Evolutionary conservation across 1,140 invertebrate species (phyloP).

Genomic region (Brachionus angularis): DNA sequence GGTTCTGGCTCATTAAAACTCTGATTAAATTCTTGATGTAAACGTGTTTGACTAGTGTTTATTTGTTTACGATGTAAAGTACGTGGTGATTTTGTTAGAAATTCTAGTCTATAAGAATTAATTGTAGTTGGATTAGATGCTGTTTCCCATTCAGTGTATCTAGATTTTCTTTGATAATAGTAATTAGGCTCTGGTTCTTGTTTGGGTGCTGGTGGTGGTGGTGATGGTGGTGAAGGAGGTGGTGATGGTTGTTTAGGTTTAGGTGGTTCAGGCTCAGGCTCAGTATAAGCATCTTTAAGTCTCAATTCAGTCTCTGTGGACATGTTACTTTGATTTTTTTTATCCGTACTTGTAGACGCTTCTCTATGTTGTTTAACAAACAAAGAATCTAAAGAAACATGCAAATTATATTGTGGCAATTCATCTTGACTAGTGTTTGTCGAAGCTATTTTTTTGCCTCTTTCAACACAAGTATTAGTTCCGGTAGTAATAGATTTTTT

Average conservation of each 20-base stretch:
- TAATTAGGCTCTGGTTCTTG: neutral
- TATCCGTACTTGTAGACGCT: conserved; percentile 17
- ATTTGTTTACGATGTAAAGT: neutral
- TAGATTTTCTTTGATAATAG: neutral
- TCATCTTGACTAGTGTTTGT: conserved; percentile 41
- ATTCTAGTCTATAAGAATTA: conserved; percentile 1
- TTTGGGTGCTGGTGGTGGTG: neutral
- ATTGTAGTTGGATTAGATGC: neutral
- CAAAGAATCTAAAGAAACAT: conserved; percentile 33
- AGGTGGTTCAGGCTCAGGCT: conserved; percentile 3
- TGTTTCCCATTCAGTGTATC: conserved; percentile 37
- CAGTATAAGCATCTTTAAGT: conserved; percentile 23
- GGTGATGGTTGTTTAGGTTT: neutral
- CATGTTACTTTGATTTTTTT: neutral
- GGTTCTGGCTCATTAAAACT: neutral
- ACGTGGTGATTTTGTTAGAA: neutral
- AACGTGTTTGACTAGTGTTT: too few species aligned
- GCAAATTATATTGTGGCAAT: conserved; percentile 37
- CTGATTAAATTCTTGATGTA: neutral
- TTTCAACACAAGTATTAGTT: conserved; percentile 22
- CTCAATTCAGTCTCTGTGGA: neutral
- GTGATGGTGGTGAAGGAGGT: neutral
- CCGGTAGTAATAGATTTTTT: conserved; percentile 41
- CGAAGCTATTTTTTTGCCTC: conserved; percentile 27
- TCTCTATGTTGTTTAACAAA: conserved; percentile 3